Percentiles rank a stretch among this genome's conserved stretches.
Conservation (phyloP, 2,888 invertebrate genomes). For the Eueremaeus valkanovi region DNA sequence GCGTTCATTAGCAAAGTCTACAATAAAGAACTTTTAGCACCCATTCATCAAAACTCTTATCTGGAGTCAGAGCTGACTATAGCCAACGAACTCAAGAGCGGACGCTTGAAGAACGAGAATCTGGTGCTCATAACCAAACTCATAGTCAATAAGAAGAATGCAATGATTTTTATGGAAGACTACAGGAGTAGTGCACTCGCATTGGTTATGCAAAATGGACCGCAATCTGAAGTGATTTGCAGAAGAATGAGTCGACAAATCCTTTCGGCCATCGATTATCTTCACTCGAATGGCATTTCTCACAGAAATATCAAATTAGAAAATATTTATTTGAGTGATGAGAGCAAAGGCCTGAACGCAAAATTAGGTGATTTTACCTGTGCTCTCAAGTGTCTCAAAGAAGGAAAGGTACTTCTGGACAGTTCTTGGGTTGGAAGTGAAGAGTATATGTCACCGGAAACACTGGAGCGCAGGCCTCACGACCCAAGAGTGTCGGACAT, state of each 20-base stretch:
- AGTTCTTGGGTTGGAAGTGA: neutral
- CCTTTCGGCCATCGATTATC: neutral
- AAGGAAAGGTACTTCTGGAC: neutral
- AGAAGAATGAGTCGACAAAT: neutral
- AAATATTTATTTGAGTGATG: neutral
- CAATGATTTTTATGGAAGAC: neutral
- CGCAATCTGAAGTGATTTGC: neutral
- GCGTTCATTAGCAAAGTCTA: neutral
- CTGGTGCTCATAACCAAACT: neutral
- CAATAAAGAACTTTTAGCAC: neutral
- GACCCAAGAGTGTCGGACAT: neutral
- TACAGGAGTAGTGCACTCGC: neutral
- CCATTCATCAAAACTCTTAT: neutral
- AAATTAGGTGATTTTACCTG: slow-evolving; percentile 2
- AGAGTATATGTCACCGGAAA: neutral
- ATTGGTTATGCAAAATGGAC: neutral
- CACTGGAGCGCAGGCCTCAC: neutral
- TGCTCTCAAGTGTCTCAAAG: neutral
- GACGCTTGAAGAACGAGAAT: neutral
- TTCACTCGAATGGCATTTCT: neutral
- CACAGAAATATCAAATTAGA: slow-evolving; percentile 13
- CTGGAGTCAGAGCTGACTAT: neutral
- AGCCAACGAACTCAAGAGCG: neutral
- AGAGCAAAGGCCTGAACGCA: neutral
- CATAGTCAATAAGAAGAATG: neutral